Base-by-base conservation (phyloP, 2,888 invertebrate genomes). In the Drosophila mettleri region DNA sequence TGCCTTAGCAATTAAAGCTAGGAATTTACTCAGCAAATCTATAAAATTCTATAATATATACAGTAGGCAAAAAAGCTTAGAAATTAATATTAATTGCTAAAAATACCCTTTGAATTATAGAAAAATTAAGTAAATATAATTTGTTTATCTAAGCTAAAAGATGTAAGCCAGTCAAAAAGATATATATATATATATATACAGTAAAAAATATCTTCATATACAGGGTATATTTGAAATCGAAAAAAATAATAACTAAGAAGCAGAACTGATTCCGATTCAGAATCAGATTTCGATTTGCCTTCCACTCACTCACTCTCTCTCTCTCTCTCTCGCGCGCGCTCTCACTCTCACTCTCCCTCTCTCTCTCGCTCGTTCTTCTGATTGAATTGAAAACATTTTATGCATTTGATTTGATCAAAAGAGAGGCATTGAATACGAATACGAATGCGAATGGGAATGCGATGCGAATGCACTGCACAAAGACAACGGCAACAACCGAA, bases 321-420 rank as follows among this genome's bases (percentile, higher is more conserved):
- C 7, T 34, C 7, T 34, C 34, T 5, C 34, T 7, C 8, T 34
- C n/a, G 8, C n/a, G 12, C 29, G 27, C 51, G 8, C 29, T 46
- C 29, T 0, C 41, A 14, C 24, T 8, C 36, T 9, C 36, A n/a
- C 7, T 34, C 7, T 34, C 34, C 2, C 34, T 7, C 8, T 34
- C n/a, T 2, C n/a, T 7, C 29, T 22, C 51, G 8, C 39, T 54
- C 33, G 43, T 58, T 66, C 61, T 52, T 74, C 67, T 65, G 69
- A 78, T 80, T 83, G 80, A 78, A 81, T 84, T 86, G 85, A 87
- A 85, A 87, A 78, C 85, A 87, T 83, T 83, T 83, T 86, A 81
- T 88, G 81, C 84, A 83, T 81, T 88, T 87, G 81, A 85, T 88
- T 87, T 78, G 80, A 88, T 86, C 79, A 87, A 86, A 82, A 81